Evolutionary conservation across 2,888 invertebrate species (phyloP).

Genomic region (Nymphalis c-album): DNA sequence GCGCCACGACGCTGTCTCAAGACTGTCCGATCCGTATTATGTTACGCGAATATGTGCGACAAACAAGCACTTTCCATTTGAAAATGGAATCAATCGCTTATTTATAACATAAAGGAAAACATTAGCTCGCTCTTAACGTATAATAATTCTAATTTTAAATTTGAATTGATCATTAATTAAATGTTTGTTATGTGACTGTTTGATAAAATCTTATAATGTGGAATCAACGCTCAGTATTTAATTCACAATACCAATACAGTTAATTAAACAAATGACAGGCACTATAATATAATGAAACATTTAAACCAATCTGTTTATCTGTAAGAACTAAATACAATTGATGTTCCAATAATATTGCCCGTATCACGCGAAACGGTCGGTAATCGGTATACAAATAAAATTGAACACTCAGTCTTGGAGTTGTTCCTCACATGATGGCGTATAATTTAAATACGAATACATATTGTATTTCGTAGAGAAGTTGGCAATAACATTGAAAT

Average conservation of each 20-base stretch:
- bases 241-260: too few relatives aligned
- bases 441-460: neutral
- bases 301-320: too few relatives aligned
- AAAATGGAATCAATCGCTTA: constrained; percentile 18
- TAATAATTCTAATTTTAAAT: neutral
- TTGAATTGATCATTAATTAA: neutral
- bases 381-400: neutral
- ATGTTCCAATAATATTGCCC: neutral
- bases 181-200: too few relatives aligned
- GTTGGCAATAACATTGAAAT: neutral
- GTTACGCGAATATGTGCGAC: constrained; percentile 40
- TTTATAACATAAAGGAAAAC: constrained; percentile 11
- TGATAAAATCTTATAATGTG: too few relatives aligned
- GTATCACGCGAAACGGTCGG: constrained; percentile 11
- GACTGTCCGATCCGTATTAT: constrained; percentile 40
- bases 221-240: too few relatives aligned
- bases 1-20: constrained; percentile 48
- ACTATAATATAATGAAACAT: too few relatives aligned
- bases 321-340: constrained; percentile 2
- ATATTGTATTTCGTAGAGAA: neutral
- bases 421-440: constrained; percentile 1
- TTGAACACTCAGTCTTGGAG: constrained; percentile 13
- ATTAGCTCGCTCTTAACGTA: constrained; percentile 5
- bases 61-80: constrained; percentile 35
- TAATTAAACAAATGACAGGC: too few relatives aligned